phyloP scores from a whole-genome alignment of 2,888 invertebrate species.

The Busseola fusca region DNA sequence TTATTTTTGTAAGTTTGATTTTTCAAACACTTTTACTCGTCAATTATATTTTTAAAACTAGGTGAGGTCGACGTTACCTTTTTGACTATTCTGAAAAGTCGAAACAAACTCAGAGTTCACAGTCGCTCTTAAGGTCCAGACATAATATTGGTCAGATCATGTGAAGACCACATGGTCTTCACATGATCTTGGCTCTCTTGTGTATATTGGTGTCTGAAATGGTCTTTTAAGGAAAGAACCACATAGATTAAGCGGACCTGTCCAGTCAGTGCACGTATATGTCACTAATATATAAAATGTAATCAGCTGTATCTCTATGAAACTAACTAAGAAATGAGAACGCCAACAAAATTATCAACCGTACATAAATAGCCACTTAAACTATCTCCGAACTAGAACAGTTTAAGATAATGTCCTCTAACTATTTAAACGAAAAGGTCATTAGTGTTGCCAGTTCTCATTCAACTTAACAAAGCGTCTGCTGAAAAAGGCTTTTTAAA shows the following conservation, averaged over 20 bases:
- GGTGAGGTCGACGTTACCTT: not conserved
- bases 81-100: not conserved
- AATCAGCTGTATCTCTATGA: not conserved
- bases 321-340: not conserved
- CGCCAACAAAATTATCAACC: constrained; percentile 26
- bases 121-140: not conserved
- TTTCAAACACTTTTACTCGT: not conserved
- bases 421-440: constrained; percentile 53
- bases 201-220: not conserved
- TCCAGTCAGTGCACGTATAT: not conserved
- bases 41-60: not conserved
- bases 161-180: not conserved
- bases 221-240: not conserved
- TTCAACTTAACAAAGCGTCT: constrained; percentile 46
- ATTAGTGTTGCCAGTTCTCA: constrained; percentile 53
- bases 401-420: constrained; percentile 51
- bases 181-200: too few species aligned
- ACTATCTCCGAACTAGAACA: constrained; percentile 46
- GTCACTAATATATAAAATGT: not conserved
- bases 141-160: not conserved
- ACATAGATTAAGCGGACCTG: not conserved
- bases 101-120: not conserved
- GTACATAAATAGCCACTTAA: constrained; percentile 20
- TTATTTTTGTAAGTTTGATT: not conserved
- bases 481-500: constrained; percentile 44